phyloP scores from a whole-genome alignment of 2,113 vertebrate species.

The Caranx ignobilis region DNA sequence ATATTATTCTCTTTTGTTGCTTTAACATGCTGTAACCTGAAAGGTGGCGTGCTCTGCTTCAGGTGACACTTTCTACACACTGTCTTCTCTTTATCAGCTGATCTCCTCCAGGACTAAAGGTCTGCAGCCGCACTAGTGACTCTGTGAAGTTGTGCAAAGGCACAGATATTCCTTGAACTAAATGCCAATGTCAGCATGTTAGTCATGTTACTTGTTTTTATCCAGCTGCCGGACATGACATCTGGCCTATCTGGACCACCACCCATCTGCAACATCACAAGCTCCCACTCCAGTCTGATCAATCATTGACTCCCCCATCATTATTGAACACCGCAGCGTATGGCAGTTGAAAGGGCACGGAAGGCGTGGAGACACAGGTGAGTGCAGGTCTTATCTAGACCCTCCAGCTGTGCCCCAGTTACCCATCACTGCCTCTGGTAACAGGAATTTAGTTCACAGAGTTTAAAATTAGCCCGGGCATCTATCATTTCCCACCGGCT shows the following conservation, averaged over 20 bases:
- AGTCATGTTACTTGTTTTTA: neutral
- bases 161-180: neutral
- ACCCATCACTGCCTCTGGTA: conserved; percentile 63
- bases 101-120: neutral
- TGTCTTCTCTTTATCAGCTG: neutral
- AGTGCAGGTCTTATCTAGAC: conserved; percentile 73
- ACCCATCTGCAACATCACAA: conserved; percentile 9
- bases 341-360: conserved; percentile 25
- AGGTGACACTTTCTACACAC: neutral
- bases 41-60: neutral
- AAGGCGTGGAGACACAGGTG: conserved; percentile 53
- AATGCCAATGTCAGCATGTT: neutral
- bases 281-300: neutral
- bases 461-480: conserved; percentile 84
- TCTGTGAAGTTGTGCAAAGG: neutral
- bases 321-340: conserved; percentile 22
- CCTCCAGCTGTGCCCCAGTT: conserved; percentile 78
- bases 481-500: conserved; percentile 80
- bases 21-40: neutral
- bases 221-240: conserved; percentile 15
- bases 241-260: conserved; percentile 5
- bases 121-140: neutral
- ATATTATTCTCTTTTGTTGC: neutral
- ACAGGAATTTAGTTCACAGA: conserved; percentile 77
- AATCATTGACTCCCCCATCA: neutral